phyloP scores from a whole-genome alignment of 2,113 vertebrate species.

The Gnathonemus echidnorhynchus region DNA sequence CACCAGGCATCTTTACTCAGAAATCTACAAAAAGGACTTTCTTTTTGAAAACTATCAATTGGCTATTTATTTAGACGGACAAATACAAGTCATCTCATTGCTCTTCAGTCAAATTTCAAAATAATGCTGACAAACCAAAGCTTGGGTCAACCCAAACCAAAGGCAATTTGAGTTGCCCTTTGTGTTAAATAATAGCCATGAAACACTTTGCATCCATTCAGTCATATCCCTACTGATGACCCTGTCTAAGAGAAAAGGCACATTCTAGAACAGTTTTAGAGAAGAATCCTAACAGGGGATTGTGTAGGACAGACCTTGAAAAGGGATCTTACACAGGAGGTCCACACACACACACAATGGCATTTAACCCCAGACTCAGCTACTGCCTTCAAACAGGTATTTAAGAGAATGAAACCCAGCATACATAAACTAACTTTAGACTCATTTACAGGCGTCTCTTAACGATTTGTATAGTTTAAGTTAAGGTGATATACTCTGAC shows the following conservation, averaged over 20 bases:
- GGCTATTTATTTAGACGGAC: not conserved
- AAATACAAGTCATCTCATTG: not conserved
- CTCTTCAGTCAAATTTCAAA: not conserved
- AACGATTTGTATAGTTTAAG: not conserved
- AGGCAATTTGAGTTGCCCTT: not conserved
- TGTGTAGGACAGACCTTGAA: constrained; percentile 44
- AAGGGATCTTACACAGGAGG: constrained; percentile 40
- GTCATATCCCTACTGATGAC: not conserved
- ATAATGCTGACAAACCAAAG: not conserved
- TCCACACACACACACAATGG: constrained; percentile 25
- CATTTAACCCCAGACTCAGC: not conserved
- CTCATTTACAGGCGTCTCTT: not conserved
- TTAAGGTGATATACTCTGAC: not conserved
- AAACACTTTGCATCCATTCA: not conserved
- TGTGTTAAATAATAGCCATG: not conserved
- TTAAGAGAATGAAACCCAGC: not conserved
- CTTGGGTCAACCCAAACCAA: too few species aligned
- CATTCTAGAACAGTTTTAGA: constrained; percentile 30
- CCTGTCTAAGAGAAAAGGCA: constrained; percentile 47
- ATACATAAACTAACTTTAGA: not conserved
- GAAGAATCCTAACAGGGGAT: constrained; percentile 47
- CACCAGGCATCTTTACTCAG: not conserved
- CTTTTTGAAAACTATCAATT: not conserved
- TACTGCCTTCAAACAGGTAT: not conserved
- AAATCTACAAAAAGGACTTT: not conserved